phyloP scores from a whole-genome alignment of 2,797 vertebrate genomes.

The Notamacropus eugenii region DNA sequence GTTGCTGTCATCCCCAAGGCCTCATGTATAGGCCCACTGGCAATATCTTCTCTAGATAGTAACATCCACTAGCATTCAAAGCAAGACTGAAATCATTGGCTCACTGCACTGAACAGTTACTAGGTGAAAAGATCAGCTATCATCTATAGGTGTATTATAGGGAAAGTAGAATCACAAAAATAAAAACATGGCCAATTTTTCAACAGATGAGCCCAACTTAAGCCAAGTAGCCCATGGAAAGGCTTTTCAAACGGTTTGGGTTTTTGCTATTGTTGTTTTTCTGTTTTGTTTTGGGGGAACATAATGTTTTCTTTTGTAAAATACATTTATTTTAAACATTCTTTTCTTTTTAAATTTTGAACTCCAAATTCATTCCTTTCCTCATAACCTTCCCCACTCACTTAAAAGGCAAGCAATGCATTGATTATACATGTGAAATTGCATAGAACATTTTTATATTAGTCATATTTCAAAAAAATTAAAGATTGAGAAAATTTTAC shows the following conservation, averaged over 20 bases:
- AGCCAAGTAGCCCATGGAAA: neutral
- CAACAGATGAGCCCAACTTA: neutral
- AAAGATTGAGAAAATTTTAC: neutral
- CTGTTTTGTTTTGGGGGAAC: neutral
- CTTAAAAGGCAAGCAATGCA: neutral
- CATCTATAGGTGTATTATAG: neutral
- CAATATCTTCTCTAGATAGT: neutral
- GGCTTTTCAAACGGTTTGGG: neutral
- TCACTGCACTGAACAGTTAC: neutral
- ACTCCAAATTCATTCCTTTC: neutral
- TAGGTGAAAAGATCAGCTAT: neutral
- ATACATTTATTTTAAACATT: neutral
- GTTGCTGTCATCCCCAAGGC: neutral
- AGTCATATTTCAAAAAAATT: neutral
- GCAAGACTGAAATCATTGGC: neutral
- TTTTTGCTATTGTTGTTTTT: no score
- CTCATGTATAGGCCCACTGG: neutral
- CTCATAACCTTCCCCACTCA: neutral
- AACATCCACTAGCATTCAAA: neutral
- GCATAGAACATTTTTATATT: neutral
- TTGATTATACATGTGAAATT: neutral
- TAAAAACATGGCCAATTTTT: neutral
- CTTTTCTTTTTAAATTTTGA: neutral
- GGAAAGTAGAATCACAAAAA: neutral
- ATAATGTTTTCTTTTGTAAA: neutral